Percentiles rank a stretch among this genome's conserved stretches.
Conservation (phyloP, 2,113 vertebrate species). For the Machaerirhynchus nigripectus region DNA sequence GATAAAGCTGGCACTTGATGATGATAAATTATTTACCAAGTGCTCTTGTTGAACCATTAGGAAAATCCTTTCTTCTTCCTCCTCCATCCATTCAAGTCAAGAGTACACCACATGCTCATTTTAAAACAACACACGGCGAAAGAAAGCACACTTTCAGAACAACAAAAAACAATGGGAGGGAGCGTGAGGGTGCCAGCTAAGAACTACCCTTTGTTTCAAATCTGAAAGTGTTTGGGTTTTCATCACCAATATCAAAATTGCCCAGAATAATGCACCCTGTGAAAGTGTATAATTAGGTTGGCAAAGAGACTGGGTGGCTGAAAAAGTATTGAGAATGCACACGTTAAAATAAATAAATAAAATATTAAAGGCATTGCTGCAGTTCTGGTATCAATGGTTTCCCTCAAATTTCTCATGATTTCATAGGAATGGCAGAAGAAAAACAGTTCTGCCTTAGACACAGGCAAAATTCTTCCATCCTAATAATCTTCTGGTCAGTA, state of each 20-base stretch:
- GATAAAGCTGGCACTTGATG: conserved; percentile 50
- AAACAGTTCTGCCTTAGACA: neutral
- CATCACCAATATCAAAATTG: neutral
- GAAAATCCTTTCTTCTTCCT: conserved; percentile 11
- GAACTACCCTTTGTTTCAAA: neutral
- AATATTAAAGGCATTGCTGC: neutral
- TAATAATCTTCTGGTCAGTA: neutral
- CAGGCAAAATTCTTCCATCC: neutral
- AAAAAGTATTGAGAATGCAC: neutral
- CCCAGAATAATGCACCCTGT: neutral
- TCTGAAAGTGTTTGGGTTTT: neutral
- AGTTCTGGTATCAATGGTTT: neutral
- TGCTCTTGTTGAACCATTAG: conserved; percentile 39
- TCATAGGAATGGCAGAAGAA: neutral
- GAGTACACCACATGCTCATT: neutral
- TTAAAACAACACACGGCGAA: neutral
- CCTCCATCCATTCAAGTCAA: neutral
- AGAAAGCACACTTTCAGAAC: neutral
- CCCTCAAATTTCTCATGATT: neutral
- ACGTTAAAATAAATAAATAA: neutral
- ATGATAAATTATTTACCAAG: conserved; percentile 66
- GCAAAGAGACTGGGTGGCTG: neutral
- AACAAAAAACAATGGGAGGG: neutral
- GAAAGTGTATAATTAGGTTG: neutral
- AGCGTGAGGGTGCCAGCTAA: neutral